These are phyloP conservation scores for Erythrolamprus reginae DNA, from an alignment of 2,113 vertebrate genomes.

Conservation along the genomic window DNA sequence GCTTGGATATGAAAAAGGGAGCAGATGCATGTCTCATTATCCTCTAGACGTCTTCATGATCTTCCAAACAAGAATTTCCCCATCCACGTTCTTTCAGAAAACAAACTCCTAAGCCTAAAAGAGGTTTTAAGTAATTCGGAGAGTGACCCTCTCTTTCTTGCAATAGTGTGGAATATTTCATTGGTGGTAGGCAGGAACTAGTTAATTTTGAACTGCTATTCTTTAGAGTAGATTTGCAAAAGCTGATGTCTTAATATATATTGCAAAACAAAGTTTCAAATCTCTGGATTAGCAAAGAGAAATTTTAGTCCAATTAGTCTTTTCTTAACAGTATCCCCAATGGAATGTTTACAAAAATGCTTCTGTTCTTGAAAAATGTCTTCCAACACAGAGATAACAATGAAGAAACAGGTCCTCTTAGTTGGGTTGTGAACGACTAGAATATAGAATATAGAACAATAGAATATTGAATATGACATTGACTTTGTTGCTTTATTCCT, in stretches of 20 bases:
- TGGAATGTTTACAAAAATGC: too few relatives aligned
- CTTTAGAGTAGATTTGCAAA: neutral
- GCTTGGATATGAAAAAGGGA: neutral
- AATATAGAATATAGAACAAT: neutral
- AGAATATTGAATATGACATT: constrained; percentile 15
- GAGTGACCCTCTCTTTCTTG: constrained; percentile 3
- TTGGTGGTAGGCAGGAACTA: constrained; percentile 29
- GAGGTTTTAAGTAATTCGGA: constrained; percentile 31
- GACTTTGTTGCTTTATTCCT: constrained; percentile 11
- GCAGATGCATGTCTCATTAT: neutral
- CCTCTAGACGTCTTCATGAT: neutral
- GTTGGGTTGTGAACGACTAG: neutral
- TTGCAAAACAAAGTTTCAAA: constrained; percentile 4
- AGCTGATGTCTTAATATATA: neutral
- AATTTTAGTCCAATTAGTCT: neutral
- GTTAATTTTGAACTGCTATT: neutral
- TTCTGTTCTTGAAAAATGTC: neutral
- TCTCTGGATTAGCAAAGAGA: neutral
- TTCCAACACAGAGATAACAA: constrained; percentile 37
- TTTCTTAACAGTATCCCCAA: neutral
- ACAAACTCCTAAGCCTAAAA: constrained; percentile 8
- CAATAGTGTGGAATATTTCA: neutral
- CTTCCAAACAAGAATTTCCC: neutral
- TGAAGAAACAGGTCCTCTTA: constrained; percentile 25
- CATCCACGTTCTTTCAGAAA: neutral